Evolutionary conservation across 1,140 invertebrate genomes (phyloP).

Genomic region (Scaptomyza hsui): DNA sequence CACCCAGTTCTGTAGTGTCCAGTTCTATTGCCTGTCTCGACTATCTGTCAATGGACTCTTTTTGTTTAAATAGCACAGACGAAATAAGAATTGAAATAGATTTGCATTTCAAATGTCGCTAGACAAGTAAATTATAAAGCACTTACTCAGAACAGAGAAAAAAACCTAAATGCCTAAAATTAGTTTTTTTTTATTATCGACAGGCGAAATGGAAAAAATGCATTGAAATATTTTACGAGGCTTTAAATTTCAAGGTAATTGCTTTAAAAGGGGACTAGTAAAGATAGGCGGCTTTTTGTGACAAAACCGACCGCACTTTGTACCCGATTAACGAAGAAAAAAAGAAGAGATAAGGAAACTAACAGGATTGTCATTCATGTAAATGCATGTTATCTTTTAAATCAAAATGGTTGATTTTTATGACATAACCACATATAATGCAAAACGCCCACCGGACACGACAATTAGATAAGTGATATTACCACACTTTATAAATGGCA

Average conservation of each 20-base stretch:
- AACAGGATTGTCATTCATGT: conserved; percentile 10
- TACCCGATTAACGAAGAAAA: conserved; percentile 9
- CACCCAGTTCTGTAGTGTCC: conserved; percentile 26
- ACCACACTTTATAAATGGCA: conserved; percentile 15
- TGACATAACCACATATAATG: not conserved
- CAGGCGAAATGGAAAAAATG: conserved; percentile 14
- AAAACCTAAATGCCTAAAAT: conserved; percentile 18
- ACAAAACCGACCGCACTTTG: conserved; percentile 16
- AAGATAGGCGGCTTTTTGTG: conserved; percentile 15
- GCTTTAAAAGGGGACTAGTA: not conserved
- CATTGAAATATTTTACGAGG: conserved; percentile 7
- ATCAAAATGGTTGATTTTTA: not conserved
- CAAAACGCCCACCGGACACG: conserved; percentile 20
- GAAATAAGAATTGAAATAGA: conserved; percentile 26
- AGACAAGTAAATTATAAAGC: conserved; percentile 27
- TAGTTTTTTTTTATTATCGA: conserved; percentile 42
- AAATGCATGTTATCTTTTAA: not conserved
- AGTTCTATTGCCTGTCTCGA: conserved; percentile 31
- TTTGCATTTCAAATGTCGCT: conserved; percentile 55
- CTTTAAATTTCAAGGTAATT: not conserved
- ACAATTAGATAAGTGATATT: conserved; percentile 20
- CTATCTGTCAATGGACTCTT: conserved; percentile 58
- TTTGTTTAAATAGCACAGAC: conserved; percentile 21
- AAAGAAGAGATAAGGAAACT: conserved; percentile 5
- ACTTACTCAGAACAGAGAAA: conserved; percentile 10